These are phyloP conservation scores for Scaeva pyrastri DNA, from an alignment of 2,888 invertebrate genomes.

Conservation along the genomic window DNA sequence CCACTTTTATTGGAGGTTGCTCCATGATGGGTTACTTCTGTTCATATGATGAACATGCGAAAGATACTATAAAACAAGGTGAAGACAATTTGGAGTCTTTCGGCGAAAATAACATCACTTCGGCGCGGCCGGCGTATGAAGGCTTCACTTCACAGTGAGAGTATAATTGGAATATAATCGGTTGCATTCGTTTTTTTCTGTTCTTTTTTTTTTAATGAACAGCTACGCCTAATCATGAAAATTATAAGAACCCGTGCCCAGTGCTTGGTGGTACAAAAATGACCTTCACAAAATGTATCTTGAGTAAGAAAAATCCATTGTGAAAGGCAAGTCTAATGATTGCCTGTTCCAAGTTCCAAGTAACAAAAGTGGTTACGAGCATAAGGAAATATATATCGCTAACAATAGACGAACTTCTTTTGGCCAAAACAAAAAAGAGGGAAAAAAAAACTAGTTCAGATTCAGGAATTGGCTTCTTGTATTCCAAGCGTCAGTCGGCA, in stretches of 20 bases:
- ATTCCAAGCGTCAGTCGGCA: conserved; percentile 48
- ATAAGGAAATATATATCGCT: not conserved
- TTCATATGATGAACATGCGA: no score
- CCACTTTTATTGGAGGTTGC: conserved; percentile 44
- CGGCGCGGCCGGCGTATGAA: not conserved
- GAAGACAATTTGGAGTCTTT: conserved; percentile 18
- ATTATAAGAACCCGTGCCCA: not conserved
- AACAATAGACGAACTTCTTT: not conserved
- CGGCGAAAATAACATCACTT: no score
- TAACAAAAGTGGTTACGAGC: not conserved
- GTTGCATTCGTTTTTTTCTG: conserved; percentile 7
- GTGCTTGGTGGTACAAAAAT: not conserved
- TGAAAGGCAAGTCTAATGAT: conserved; percentile 9
- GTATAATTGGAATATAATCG: conserved; percentile 41
- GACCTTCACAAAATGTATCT: conserved; percentile 31
- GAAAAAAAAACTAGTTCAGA: conserved; percentile 53
- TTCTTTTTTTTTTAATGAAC: no score
- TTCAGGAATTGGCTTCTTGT: conserved; percentile 45
- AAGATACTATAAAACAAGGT: conserved; percentile 1
- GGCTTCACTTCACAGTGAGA: conserved; percentile 18
- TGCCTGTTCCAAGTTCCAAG: conserved; percentile 12
- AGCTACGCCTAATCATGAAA: conserved; percentile 25
- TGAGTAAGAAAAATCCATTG: not conserved
- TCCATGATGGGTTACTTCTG: conserved; percentile 29
- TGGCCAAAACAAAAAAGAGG: not conserved